Base-by-base conservation (phyloP, 2,888 invertebrate species). In the Drosophila colorata region DNA sequence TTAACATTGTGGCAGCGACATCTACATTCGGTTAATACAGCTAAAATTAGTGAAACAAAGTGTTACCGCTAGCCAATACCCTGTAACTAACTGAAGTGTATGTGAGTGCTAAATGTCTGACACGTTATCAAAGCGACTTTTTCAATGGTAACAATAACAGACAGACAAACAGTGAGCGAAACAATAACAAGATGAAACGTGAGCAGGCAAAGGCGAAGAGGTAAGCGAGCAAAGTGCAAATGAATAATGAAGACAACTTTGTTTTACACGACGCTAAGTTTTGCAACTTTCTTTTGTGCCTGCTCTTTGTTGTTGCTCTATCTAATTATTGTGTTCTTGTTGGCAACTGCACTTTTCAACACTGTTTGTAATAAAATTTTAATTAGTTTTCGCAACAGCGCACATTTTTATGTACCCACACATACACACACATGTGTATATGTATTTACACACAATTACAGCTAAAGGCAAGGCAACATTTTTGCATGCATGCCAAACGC, bases 361-460 rank as follows among this genome's bases (percentile, higher is more conserved):
- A 75, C 66, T 69, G 66, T 67, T 58, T 64, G 60, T 70, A 70
- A 71, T 74, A 66, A 60, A 75, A 71, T 80, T 76, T 79, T 85
- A 87, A 87, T 81, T 84, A 87, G 72, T 64, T 79, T 70, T 67
- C 63, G 58, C 58, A 69, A 33, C 16, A 40, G 28, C 33, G 37
- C 44, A 25, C 40, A 23, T 51, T 51, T 23, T 37, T 47, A 16
- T 46, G 18, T 25, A 20, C 31, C 20, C 52, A 20, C 51, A 46
- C 23, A 38, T 33, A 44, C 38, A 38, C 20, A 37, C 18, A 40
- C 9, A 38, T 28, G 18, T 23, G 14, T 31, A 14, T 61, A 18
- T 16, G 25, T 20, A 14, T 33, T 44, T 38, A 28, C 49, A 52
- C 56, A 59, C 68, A 74, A 40, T 67, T 58, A 38, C 47, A 43